Evolutionary conservation across 2,113 vertebrate species (phyloP), one percentile per base, ranked within the genome.

Genomic region (Stomatorhinus ivindoensis): DNA sequence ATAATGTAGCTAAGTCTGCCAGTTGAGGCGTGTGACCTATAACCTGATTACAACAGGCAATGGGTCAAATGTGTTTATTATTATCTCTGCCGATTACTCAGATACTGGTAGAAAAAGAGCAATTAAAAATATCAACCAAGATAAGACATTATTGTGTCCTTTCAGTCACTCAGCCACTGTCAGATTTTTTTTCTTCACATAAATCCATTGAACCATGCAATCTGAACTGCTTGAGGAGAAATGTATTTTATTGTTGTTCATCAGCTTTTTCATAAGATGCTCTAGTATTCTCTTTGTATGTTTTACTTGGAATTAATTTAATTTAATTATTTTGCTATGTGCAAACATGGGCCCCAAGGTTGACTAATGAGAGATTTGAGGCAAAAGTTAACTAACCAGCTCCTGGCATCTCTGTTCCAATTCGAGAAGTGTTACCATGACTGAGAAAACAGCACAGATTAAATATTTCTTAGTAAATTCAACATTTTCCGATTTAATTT

Each of bases 361-460:
- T 50, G 47, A 86, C 48, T 86, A 86, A 50, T 50, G n/a, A 19
- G 46, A 31, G n/a, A 90, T 19, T 87, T 82, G 85, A 92, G 92
- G 92, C 27, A 69, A 69, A 69, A 69, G 61, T 69, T 69, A 69
- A 69, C 9, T 13, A 69, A 69, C 31, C 61, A 31, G 61, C 61
- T 69, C 61, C n/a, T 1, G 61, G 93, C 92, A 91, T 88, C 39
- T 51, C 10, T n/a, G 42, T 65, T 17, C 10, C 35, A 6, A 44
- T 58, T 86, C 31, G 7, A 85, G 89, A 65, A 89, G 88, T 48
- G 47, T 91, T 91, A 89, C 89, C 10, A 69, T 90, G 58, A 86
- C 92, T 93, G 50, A 93, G 91, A 91, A 93, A 94, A 94, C 84
- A 93, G 46, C 84, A 53, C 35, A 1, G 47, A 87, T 50, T n/a